A percentile compares a stretch with the other conserved stretches of the same genome.
phyloP scores from a whole-genome alignment of 2,888 invertebrate species.

The Eupeodes latifasciatus region DNA sequence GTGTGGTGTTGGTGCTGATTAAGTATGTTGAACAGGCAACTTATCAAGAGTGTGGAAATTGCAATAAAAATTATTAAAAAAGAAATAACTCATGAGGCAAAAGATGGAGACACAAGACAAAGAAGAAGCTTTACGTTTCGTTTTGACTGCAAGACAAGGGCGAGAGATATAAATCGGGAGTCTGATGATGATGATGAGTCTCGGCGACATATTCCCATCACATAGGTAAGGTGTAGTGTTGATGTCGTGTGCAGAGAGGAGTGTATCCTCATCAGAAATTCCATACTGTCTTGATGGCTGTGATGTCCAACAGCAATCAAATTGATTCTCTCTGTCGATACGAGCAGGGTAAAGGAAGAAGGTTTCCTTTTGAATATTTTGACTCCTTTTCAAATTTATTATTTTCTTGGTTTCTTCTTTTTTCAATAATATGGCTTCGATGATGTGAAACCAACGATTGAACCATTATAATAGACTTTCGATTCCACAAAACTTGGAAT shows the following conservation, averaged over 20 bases:
- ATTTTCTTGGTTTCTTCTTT: neutral
- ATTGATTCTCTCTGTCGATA: constrained; percentile 1
- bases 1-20: constrained; percentile 38
- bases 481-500: constrained; percentile 5
- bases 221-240: neutral
- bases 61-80: constrained; percentile 46
- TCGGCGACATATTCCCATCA: constrained; percentile 50
- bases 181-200: constrained; percentile 44
- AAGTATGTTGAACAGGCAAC: constrained; percentile 64
- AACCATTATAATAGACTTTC: constrained; percentile 66
- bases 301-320: constrained; percentile 40
- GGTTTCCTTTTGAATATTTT: constrained; percentile 32
- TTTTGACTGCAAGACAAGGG: constrained; percentile 53
- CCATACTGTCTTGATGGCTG: constrained; percentile 57
- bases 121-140: neutral
- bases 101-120: constrained; percentile 42
- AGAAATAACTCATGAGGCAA: constrained; percentile 16
- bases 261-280: constrained; percentile 67
- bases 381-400: neutral
- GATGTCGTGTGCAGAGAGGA: constrained; percentile 9
- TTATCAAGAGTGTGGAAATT: constrained; percentile 58
- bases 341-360: neutral
- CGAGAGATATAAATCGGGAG: constrained; percentile 71
- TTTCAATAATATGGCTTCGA: neutral
- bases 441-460: constrained; percentile 58